phyloP scores from a whole-genome alignment of 1,140 invertebrate species.

The Zaprionus capensis region DNA sequence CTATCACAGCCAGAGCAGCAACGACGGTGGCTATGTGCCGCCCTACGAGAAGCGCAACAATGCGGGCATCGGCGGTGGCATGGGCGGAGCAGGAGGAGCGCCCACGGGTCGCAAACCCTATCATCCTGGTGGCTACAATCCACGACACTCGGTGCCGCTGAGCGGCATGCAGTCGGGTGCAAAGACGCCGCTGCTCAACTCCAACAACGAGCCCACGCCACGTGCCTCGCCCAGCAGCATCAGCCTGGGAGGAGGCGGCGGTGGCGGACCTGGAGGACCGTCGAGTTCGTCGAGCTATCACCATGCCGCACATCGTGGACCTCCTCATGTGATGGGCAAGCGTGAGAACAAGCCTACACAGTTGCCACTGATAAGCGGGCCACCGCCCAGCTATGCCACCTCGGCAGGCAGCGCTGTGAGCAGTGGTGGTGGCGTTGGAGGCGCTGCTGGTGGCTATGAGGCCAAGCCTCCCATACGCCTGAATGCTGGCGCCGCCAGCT shows the following conservation, averaged over 20 bases:
- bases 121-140: constrained; percentile 75
- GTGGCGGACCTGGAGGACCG: constrained; percentile 37
- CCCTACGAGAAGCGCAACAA: constrained; percentile 80
- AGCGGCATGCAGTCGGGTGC: constrained; percentile 53
- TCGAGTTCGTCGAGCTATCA: constrained; percentile 46
- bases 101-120: constrained; percentile 56
- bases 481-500: constrained; percentile 74
- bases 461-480: constrained; percentile 73
- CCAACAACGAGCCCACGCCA: constrained; percentile 75
- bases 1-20: constrained; percentile 68
- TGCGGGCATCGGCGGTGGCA: constrained; percentile 14
- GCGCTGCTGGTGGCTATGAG: constrained; percentile 42
- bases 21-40: constrained; percentile 50
- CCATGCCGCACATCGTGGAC: constrained; percentile 58
- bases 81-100: constrained; percentile 12
- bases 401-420: constrained; percentile 28
- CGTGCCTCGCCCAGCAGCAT: constrained; percentile 75
- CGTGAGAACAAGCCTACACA: constrained; percentile 71
- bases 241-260: constrained; percentile 34
- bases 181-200: constrained; percentile 69
- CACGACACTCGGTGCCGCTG: constrained; percentile 64
- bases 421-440: not conserved
- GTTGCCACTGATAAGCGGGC: constrained; percentile 73
- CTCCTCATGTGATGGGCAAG: constrained; percentile 66
- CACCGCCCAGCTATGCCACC: constrained; percentile 63